Percentiles rank a stretch among this genome's conserved stretches.
Conservation (phyloP, 2,797 vertebrate species). For the Bothrops alternatus region DNA sequence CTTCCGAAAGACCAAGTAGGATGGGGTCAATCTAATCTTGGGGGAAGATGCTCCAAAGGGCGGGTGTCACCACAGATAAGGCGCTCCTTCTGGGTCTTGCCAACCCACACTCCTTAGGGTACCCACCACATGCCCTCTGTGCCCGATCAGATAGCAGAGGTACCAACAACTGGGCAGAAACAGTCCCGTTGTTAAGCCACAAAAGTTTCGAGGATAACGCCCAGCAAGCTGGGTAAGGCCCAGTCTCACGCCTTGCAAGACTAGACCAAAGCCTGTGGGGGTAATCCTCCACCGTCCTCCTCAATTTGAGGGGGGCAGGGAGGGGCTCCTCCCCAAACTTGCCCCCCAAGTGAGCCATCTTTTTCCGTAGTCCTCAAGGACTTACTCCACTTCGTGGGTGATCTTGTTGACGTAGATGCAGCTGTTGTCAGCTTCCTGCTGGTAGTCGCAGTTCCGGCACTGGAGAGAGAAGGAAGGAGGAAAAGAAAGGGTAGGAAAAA, state of each 20-base stretch:
- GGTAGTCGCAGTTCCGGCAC: conserved; percentile 96
- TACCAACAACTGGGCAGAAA: background rate
- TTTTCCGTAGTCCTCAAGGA: conserved; percentile 37
- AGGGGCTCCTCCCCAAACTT: background rate
- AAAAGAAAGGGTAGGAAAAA: background rate
- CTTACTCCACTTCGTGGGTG: conserved; percentile 97
- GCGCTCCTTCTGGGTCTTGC: too few species aligned
- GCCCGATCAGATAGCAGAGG: background rate
- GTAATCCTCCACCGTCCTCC: too few species aligned
- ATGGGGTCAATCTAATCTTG: background rate
- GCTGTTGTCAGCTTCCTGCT: conserved; percentile 95
- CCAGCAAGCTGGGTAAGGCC: background rate
- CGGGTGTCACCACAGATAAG: background rate
- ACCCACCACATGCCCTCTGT: background rate
- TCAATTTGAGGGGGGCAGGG: background rate
- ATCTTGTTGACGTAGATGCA: conserved; percentile 98
- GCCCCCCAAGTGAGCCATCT: background rate
- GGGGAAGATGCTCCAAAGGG: background rate
- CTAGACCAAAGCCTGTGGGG: background rate
- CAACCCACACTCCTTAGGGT: background rate
- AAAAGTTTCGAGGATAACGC: background rate
- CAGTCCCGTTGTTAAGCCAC: background rate
- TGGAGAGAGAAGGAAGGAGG: conserved; percentile 42
- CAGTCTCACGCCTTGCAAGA: fast-evolving
- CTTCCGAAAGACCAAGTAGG: background rate